Conservation (phyloP, 2,888 invertebrate genomes). For the Melieria crassipennis region DNA sequence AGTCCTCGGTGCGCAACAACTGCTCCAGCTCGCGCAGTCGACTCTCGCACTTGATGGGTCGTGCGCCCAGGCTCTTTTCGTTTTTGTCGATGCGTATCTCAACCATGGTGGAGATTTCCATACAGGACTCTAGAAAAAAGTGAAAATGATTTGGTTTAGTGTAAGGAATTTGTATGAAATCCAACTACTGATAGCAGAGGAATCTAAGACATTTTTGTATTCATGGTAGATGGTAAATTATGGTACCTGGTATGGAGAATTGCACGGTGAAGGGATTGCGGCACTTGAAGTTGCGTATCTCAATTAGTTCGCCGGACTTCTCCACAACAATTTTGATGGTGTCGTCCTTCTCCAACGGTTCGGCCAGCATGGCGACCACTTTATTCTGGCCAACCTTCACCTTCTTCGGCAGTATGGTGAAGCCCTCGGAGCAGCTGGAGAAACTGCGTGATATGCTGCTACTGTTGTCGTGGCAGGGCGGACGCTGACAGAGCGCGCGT, state of each 20-base stretch:
- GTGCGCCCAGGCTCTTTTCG: slow-evolving; percentile 79
- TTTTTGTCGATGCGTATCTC: slow-evolving; percentile 85
- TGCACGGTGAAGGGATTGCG: slow-evolving; percentile 87
- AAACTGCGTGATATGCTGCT: slow-evolving; percentile 58
- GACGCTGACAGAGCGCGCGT: slow-evolving; percentile 69
- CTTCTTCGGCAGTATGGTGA: slow-evolving; percentile 64
- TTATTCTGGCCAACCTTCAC: slow-evolving; percentile 77
- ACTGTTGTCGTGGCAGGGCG: slow-evolving; percentile 72
- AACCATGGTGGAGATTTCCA: slow-evolving; percentile 84
- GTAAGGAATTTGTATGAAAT: not conserved
- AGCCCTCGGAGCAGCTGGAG: slow-evolving; percentile 63
- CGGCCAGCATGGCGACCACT: slow-evolving; percentile 80
- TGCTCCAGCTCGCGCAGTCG: slow-evolving; percentile 84
- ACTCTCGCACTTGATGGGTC: slow-evolving; percentile 91
- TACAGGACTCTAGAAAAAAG: slow-evolving; percentile 72
- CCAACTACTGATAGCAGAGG: not conserved
- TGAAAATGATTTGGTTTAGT: not conserved
- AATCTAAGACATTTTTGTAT: not conserved
- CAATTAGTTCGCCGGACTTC: slow-evolving; percentile 81
- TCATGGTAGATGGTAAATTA: too few species aligned
- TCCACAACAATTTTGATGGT: slow-evolving; percentile 81
- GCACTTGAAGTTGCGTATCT: slow-evolving; percentile 78
- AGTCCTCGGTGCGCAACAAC: slow-evolving; percentile 79
- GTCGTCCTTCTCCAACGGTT: slow-evolving; percentile 81
- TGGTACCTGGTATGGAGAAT: slow-evolving; percentile 79